Evolutionary conservation across 1,140 invertebrate genomes (phyloP).

Genomic region (Scaptomyza graminum): DNA sequence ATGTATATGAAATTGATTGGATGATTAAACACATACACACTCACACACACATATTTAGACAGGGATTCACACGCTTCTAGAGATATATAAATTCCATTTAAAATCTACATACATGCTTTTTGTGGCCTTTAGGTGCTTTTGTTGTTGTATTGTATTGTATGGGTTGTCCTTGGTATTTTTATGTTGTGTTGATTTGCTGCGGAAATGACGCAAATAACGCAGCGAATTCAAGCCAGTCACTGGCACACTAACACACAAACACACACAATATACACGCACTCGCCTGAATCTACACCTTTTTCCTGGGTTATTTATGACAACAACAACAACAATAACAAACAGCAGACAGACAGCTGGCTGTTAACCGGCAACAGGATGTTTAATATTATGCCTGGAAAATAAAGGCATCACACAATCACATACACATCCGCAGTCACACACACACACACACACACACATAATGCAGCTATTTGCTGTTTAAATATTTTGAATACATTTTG

Average conservation of each 20-base stretch:
- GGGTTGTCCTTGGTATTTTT: conserved; percentile 58
- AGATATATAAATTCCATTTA: conserved; percentile 31
- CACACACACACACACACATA: conserved; percentile 27
- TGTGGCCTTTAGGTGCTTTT: conserved; percentile 30
- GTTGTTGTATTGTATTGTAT: conserved; percentile 17
- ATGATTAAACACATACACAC: conserved; percentile 67
- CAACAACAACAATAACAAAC: conserved; percentile 34
- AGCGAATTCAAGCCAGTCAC: conserved; percentile 77
- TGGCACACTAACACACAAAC: conserved; percentile 31
- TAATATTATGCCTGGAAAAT: conserved; percentile 71
- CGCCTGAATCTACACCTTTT: conserved; percentile 51
- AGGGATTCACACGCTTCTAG: conserved; percentile 14
- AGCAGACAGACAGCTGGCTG: conserved; percentile 34
- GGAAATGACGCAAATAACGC: conserved; percentile 80
- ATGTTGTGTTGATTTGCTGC: conserved; percentile 66
- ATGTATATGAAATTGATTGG: conserved; percentile 78
- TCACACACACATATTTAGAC: conserved; percentile 16
- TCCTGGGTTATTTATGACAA: conserved; percentile 63
- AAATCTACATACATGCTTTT: conserved; percentile 26
- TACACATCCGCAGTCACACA: conserved; percentile 11
- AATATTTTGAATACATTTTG: conserved; percentile 61
- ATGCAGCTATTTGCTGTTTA: conserved; percentile 51
- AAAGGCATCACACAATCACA: conserved; percentile 44
- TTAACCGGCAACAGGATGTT: conserved; percentile 74
- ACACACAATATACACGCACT: conserved; percentile 30